Base-by-base conservation (phyloP, 2,113 vertebrate genomes). In the Neopipo cinnamomea region DNA sequence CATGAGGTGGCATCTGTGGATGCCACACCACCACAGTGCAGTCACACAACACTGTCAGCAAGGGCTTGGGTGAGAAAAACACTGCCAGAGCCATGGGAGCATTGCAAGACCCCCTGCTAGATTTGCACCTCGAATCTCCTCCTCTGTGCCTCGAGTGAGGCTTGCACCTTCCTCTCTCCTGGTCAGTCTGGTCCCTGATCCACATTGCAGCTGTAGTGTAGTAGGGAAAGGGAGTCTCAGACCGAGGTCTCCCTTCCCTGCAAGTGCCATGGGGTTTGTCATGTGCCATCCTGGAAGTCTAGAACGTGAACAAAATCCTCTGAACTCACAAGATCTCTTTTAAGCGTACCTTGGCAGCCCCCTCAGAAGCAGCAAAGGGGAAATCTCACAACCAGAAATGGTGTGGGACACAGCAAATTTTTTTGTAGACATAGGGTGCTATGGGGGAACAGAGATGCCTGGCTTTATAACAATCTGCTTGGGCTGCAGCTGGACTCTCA, bases 181-280 rank as follows among this genome's bases (percentile, higher is more conserved):
- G 17, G 6, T 39, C 33, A 25, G 25, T 14, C 25, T 80, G 42
- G 16, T 33, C 27, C 22, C 25, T 31, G 6, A 12, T 47, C 30
- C 68, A 14, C 0, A 0, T 27, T 12, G 2, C 1, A 82, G 18
- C 35, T 68, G 11, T 20, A 17, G 5, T 12, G 24, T 37, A 52
- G 11, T 49, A 55, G 11, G 13, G 35, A 66, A 67, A 53, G 62
- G 9, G 19, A 41, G 14, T 23, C 25, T 72, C 1, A 4, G 19
- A 59, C 21, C 27, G 85, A 16, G 27, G 2, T 33, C 12, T 75
- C 33, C 5, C 2, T 63, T 16, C 21, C 8, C 25, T 59, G 25
- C 33, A 71, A 67, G 11, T 19, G 4, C 25, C 9, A 5, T 23
- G 37, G 31, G 6, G 7, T 37, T 83, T 79, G 35, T 24, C 9